Conservation (phyloP, 2,888 invertebrate genomes). For the Spisula subtruncata region DNA sequence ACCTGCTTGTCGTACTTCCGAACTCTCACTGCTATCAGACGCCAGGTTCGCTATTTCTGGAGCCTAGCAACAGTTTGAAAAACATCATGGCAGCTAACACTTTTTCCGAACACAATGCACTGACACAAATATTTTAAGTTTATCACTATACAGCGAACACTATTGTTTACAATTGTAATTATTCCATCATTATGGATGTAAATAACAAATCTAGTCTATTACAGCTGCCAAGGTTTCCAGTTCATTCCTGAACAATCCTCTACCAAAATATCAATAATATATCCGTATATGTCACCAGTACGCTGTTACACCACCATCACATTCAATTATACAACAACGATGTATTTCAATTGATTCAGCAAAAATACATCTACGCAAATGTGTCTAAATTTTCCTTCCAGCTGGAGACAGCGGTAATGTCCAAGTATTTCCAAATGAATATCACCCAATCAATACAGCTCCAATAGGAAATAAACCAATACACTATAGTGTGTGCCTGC, state of each 20-base stretch:
- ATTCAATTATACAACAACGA: neutral
- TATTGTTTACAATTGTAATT: neutral
- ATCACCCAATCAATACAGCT: conserved; percentile 40
- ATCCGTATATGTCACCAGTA: neutral
- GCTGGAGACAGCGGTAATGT: conserved; percentile 22
- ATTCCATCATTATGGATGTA: neutral
- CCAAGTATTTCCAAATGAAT: conserved; percentile 24
- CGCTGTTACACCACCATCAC: no score
- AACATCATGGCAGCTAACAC: neutral
- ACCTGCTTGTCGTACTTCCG: conserved; percentile 6
- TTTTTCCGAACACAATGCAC: neutral
- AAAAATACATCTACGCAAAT: conserved; percentile 13
- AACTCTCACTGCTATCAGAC: conserved; percentile 16
- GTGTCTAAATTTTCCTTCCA: conserved; percentile 26
- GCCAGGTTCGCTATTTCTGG: conserved; percentile 50
- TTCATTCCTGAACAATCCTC: neutral
- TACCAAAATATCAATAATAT: neutral
- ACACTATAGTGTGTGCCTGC: conserved; percentile 2
- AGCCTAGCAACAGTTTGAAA: neutral
- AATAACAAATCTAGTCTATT: neutral
- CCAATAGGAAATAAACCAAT: conserved; percentile 36
- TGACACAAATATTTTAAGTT: neutral
- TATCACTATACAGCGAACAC: neutral
- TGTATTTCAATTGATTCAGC: conserved; percentile 22
- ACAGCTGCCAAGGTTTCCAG: neutral